phyloP scores from a whole-genome alignment of 2,888 invertebrate species.

The Drosophila acutilabella region DNA sequence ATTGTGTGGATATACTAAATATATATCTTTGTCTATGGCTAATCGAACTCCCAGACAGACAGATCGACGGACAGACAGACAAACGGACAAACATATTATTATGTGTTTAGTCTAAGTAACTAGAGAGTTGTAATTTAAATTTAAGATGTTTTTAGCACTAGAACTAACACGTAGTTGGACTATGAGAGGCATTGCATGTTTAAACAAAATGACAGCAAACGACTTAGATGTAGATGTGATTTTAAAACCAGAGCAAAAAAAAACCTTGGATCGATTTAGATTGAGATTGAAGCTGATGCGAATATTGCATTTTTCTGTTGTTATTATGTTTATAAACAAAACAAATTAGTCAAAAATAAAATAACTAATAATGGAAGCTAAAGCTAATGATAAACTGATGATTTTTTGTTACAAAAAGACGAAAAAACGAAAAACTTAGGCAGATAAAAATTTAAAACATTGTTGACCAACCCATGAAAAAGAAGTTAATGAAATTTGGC shows the following conservation, averaged over 20 bases:
- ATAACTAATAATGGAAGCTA: conserved; percentile 6
- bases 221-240: conserved; percentile 79
- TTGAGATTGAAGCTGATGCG: conserved; percentile 52
- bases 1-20: conserved; percentile 21
- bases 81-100: conserved; percentile 23
- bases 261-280: conserved; percentile 42
- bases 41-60: conserved; percentile 18
- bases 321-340: conserved; percentile 62
- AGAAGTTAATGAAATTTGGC: conserved; percentile 59
- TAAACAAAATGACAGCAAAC: conserved; percentile 38
- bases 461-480: conserved; percentile 73
- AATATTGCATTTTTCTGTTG: conserved; percentile 65
- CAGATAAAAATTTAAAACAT: conserved; percentile 63
- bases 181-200: conserved; percentile 53
- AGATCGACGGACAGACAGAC: conserved; percentile 23
- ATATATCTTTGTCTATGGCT: conserved; percentile 47
- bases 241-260: conserved; percentile 55
- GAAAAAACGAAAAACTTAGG: conserved; percentile 38
- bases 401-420: conserved; percentile 50
- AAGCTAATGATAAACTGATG: conserved; percentile 10
- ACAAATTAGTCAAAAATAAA: conserved; percentile 13
- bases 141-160: conserved; percentile 78
- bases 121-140: conserved; percentile 67
- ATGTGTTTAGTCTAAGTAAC: conserved; percentile 53
- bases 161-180: conserved; percentile 61